Conservation (phyloP, 2,888 invertebrate species). For the Kuschelorhynchus macadamiae region DNA sequence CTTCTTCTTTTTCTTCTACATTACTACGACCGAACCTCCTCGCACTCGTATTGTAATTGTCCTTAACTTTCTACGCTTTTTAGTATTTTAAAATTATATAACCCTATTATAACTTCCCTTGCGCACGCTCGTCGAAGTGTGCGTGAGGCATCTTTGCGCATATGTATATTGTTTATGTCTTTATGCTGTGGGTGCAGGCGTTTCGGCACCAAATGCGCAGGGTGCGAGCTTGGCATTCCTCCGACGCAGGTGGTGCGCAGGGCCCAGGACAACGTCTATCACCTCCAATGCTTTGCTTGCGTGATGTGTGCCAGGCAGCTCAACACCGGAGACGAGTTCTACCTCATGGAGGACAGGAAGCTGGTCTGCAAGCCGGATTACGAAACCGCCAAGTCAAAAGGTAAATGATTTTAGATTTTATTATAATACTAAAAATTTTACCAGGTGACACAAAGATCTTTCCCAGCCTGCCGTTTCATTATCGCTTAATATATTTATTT, state of each 20-base stretch:
- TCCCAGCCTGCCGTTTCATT: too few relatives aligned
- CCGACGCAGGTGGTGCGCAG: constrained; percentile 96
- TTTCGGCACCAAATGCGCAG: constrained; percentile 98
- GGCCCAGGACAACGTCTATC: constrained; percentile 97
- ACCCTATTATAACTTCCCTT: too few relatives aligned
- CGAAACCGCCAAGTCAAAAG: constrained; percentile 97
- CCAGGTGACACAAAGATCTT: too few relatives aligned
- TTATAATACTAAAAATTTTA: too few relatives aligned
- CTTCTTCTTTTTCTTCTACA: too few relatives aligned
- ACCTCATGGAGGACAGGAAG: constrained; percentile 98
- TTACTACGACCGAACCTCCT: too few relatives aligned
- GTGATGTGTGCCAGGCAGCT: constrained; percentile 94
- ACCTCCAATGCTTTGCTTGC: constrained; percentile 96
- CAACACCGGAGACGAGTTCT: constrained; percentile 98
- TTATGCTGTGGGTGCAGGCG: constrained; percentile 89
- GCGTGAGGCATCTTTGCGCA: constrained; percentile 1
- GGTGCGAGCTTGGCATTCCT: constrained; percentile 97
- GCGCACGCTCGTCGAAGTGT: too few relatives aligned
- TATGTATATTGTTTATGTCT: constrained; percentile 50
- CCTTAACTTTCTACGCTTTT: too few relatives aligned
- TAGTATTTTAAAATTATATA: too few relatives aligned
- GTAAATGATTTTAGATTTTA: constrained; percentile 71
- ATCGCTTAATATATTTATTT: too few relatives aligned
- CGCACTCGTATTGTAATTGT: too few relatives aligned
- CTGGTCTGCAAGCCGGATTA: constrained; percentile 98